phyloP scores from a whole-genome alignment of 2,797 vertebrate genomes.

The Sarcophilus harrisii region DNA sequence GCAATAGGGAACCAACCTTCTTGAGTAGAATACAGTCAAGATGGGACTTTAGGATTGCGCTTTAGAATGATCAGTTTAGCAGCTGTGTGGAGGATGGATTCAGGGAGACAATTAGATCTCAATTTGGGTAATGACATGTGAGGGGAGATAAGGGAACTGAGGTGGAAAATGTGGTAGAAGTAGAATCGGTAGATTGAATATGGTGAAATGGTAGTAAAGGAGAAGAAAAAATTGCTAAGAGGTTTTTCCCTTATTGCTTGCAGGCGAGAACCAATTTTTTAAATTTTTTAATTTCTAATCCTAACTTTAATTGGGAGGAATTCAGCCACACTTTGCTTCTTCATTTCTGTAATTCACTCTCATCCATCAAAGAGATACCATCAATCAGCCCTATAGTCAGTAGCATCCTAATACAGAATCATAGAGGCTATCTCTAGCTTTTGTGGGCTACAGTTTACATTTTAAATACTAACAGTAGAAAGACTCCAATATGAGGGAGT shows the following conservation, averaged over 20 bases:
- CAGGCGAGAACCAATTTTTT: conserved; percentile 69
- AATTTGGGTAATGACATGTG: neutral
- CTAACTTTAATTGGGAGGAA: conserved; percentile 56
- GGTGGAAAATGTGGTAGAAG: neutral
- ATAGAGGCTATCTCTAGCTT: conserved; percentile 5
- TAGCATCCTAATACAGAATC: conserved; percentile 11
- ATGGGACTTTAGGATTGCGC: neutral
- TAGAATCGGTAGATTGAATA: neutral
- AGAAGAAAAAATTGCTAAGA: conserved; percentile 24
- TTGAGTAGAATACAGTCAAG: neutral
- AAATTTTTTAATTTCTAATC: conserved; percentile 73
- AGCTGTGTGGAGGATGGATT: neutral
- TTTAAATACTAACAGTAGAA: conserved; percentile 51
- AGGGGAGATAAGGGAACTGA: neutral
- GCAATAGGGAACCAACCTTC: neutral
- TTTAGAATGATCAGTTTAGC: neutral
- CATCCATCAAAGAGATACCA: neutral
- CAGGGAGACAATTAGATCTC: neutral
- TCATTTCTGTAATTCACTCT: conserved; percentile 35
- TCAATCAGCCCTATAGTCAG: neutral
- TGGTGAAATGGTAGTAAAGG: neutral
- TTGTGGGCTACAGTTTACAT: conserved; percentile 53
- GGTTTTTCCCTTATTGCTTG: conserved; percentile 59
- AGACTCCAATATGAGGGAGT: conserved; percentile 49
- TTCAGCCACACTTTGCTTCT: conserved; percentile 45